Evolutionary conservation across 2,888 invertebrate genomes (phyloP).

Genomic region (Hemistola chrysoprasaria): DNA sequence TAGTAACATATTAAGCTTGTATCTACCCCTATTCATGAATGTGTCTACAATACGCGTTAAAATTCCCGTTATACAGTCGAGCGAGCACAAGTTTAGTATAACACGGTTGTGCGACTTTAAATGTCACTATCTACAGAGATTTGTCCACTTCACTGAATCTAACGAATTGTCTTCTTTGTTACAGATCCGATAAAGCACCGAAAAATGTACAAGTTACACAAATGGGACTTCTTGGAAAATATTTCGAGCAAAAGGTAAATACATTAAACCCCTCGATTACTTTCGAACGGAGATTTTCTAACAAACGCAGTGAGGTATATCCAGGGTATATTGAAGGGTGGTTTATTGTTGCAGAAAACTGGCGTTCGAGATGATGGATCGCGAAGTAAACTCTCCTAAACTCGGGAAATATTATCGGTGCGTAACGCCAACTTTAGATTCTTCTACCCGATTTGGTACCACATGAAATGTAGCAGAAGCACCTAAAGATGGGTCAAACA

Average conservation of each 20-base stretch:
- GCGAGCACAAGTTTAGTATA: not conserved
- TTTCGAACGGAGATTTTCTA: conserved; percentile 25
- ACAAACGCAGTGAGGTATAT: conserved; percentile 6
- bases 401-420: conserved; percentile 42
- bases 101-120: not conserved
- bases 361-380: conserved; percentile 49
- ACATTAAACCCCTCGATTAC: conserved; percentile 21
- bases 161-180: conserved; percentile 52
- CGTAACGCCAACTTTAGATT: conserved; percentile 40
- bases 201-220: conserved; percentile 61
- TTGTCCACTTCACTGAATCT: conserved; percentile 33
- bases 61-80: conserved; percentile 1
- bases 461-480: conserved; percentile 60
- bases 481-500: conserved; percentile 65
- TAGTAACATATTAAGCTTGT: conserved; percentile 5
- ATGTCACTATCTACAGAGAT: conserved; percentile 21
- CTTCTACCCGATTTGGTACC: conserved; percentile 37
- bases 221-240: conserved; percentile 56
- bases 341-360: conserved; percentile 64
- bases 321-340: conserved; percentile 33
- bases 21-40: not conserved
- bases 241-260: conserved; percentile 55
- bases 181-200: conserved; percentile 50
- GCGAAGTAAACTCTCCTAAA: conserved; percentile 39
- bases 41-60: conserved; percentile 5